Conservation (phyloP, 64 coral and sea anemone genomes). For the Stichodactyla helianthus region DNA sequence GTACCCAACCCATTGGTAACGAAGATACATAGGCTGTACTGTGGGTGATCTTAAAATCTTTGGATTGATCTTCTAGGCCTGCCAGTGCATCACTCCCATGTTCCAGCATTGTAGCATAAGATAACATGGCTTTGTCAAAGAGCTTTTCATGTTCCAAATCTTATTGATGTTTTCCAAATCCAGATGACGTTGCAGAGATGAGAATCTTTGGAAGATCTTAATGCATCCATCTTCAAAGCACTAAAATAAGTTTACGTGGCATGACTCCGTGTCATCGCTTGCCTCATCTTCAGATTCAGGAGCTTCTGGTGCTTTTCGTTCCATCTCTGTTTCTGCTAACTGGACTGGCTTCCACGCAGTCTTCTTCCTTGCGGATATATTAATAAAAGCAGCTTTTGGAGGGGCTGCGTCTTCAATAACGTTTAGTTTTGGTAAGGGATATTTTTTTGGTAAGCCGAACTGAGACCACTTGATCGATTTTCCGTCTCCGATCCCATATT, state of each 20-base stretch:
- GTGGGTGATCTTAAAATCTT: no score
- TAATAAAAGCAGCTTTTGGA: conserved; percentile 11
- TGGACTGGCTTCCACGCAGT: neutral
- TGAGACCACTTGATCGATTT: conserved; percentile 9
- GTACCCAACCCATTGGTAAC: no score
- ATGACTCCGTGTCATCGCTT: conserved; percentile 1
- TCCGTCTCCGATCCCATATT: conserved; percentile 27
- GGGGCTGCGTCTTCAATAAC: conserved; percentile 7
- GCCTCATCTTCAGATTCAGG: conserved; percentile 7
- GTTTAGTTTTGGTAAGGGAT: conserved; percentile 4
- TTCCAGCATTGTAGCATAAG: no score
- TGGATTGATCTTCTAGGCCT: no score
- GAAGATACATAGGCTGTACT: no score
- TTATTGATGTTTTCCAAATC: conserved; percentile 21
- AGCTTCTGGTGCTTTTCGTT: neutral
- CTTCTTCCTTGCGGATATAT: conserved; percentile 9
- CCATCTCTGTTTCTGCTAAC: neutral
- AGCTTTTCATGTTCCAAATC: conserved; percentile 15
- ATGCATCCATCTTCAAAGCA: neutral
- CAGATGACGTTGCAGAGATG: conserved; percentile 8
- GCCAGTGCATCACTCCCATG: no score
- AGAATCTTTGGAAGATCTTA: conserved; percentile 20
- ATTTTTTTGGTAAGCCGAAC: neutral
- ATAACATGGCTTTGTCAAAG: no score
- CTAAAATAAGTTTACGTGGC: neutral